A percentile compares a stretch with the other conserved stretches of the same genome.
Conservation (phyloP, 2,888 invertebrate species). For the Rotaria socialis region DNA sequence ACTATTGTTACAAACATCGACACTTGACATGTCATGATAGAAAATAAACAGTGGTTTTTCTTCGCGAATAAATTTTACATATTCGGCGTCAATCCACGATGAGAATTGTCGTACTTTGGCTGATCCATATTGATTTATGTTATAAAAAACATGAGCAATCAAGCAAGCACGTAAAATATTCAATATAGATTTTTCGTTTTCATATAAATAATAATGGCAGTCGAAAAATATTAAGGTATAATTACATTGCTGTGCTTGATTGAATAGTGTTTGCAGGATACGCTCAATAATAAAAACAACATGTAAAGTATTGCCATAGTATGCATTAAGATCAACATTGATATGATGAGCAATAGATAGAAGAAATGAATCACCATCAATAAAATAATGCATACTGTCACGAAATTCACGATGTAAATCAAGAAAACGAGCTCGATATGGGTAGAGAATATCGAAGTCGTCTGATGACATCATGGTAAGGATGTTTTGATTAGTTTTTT, state of each 20-base stretch:
- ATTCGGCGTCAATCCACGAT: background rate
- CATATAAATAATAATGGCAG: background rate
- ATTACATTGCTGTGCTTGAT: background rate
- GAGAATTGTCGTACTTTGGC: background rate
- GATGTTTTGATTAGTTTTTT: background rate
- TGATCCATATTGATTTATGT: background rate
- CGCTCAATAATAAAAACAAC: background rate
- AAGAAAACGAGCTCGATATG: background rate
- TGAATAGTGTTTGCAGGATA: background rate
- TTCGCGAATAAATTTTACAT: background rate
- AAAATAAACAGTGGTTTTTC: slow-evolving; percentile 7
- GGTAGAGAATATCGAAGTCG: background rate
- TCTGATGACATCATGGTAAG: background rate
- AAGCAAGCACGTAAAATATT: background rate
- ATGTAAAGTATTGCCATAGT: background rate
- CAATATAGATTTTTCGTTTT: background rate
- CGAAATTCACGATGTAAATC: slow-evolving; percentile 14
- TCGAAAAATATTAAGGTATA: background rate
- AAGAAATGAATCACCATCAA: background rate
- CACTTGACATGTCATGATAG: slow-evolving; percentile 19
- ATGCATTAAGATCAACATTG: background rate
- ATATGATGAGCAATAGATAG: background rate
- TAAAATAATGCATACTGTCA: background rate
- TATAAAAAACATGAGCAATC: background rate
- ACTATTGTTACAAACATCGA: background rate